phyloP scores from a whole-genome alignment of 2,888 invertebrate species.

The Drosophila eohydei region DNA sequence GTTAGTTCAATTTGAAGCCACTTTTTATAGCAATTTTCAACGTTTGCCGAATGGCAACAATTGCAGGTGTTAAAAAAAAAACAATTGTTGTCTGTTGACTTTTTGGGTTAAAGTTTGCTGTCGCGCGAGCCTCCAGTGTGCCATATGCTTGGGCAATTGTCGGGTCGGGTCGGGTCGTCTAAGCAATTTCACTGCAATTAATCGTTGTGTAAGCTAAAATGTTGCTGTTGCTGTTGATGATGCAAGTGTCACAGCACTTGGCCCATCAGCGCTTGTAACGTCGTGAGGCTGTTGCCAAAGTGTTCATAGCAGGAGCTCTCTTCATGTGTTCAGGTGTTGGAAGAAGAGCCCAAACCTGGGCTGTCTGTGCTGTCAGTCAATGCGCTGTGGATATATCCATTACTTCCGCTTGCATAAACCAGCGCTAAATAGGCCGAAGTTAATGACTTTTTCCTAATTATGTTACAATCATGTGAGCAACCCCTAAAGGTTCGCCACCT shows the following conservation, averaged over 20 bases:
- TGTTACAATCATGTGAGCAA: constrained; percentile 52
- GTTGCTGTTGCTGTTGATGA: constrained; percentile 24
- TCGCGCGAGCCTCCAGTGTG: neutral
- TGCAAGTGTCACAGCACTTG: constrained; percentile 47
- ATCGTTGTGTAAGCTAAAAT: constrained; percentile 55
- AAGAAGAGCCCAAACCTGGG: neutral
- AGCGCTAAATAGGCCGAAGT: constrained; percentile 59
- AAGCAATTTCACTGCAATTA: constrained; percentile 54
- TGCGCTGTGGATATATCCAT: constrained; percentile 37
- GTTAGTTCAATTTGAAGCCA: neutral
- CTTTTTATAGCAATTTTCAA: neutral
- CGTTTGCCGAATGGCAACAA: constrained; percentile 11
- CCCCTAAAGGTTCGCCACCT: constrained; percentile 39
- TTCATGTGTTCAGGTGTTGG: neutral
- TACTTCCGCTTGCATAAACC: constrained; percentile 61
- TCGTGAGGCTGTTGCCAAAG: constrained; percentile 11
- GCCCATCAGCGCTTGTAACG: neutral
- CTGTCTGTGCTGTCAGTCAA: constrained; percentile 7
- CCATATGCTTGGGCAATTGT: constrained; percentile 13
- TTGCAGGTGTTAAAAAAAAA: constrained; percentile 24
- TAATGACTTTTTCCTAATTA: constrained; percentile 73
- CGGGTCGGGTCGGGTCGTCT: constrained; percentile 18
- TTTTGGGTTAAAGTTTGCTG: constrained; percentile 3
- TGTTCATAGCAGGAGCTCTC: constrained; percentile 32
- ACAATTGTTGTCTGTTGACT: constrained; percentile 19